A percentile compares a stretch with the other conserved stretches of the same genome.
phyloP scores from a whole-genome alignment of 37 sponge, comb jelly and placozoan species.

The Corticium candelabrum region DNA sequence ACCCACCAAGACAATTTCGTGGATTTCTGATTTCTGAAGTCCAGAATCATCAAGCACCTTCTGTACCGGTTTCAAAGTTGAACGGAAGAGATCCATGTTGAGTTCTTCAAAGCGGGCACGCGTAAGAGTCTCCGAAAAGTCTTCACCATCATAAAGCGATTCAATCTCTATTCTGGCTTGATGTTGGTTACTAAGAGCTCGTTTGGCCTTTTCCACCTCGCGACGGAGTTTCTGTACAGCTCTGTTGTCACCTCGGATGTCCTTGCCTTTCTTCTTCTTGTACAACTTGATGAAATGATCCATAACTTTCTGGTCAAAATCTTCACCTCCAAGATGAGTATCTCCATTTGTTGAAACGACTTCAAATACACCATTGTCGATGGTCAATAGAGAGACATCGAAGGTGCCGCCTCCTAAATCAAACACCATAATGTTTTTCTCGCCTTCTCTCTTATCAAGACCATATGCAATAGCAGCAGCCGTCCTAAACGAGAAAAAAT shows the following conservation, averaged over 20 bases:
- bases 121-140: slow-evolving; percentile 98
- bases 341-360: slow-evolving; percentile 99
- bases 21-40: slow-evolving; percentile 72
- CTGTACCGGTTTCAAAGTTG: slow-evolving; percentile 91
- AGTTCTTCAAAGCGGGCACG: slow-evolving; percentile 97
- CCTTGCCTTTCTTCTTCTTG: slow-evolving; percentile 99
- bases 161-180: slow-evolving; percentile 91
- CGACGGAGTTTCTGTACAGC: slow-evolving; percentile 97
- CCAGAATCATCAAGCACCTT: slow-evolving; percentile 88
- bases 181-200: slow-evolving; percentile 88
- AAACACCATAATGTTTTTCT: slow-evolving; percentile 96
- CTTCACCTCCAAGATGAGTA: slow-evolving; percentile 98
- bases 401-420: slow-evolving; percentile 98
- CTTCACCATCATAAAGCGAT: slow-evolving; percentile 93
- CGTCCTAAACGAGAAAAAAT: slow-evolving; percentile 48
- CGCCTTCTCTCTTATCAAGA: slow-evolving; percentile 94
- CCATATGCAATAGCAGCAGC: slow-evolving; percentile 99
- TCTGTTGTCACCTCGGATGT: slow-evolving; percentile 82
- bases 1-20: slow-evolving; percentile 96
- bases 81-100: slow-evolving; percentile 94
- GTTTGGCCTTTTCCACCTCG: slow-evolving; percentile 99
- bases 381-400: slow-evolving; percentile 95
- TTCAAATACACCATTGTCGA: slow-evolving; percentile 98
- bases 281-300: slow-evolving; percentile 99
- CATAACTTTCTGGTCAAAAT: slow-evolving; percentile 98